These are phyloP conservation scores for Apostichopus californicus DNA, from an alignment of 35 echinoderm and acorn worm species.

Conservation along the genomic window DNA sequence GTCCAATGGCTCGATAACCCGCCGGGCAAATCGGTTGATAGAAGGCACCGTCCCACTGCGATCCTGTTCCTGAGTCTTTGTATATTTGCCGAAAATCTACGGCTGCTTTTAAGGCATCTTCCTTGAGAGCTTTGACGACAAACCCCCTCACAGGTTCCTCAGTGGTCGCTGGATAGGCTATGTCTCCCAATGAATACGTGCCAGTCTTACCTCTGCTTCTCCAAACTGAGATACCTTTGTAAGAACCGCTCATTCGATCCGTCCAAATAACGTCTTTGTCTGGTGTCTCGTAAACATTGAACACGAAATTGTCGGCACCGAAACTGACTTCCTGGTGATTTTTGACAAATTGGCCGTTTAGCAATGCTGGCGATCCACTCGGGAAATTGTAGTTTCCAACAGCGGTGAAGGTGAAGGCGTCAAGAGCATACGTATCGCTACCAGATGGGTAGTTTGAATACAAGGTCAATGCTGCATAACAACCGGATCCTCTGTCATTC, in stretches of 20 bases:
- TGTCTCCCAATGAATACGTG: slow-evolving; percentile 25
- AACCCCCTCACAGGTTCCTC: background rate
- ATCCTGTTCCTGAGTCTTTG: background rate
- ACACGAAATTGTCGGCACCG: background rate
- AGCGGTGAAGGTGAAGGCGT: background rate
- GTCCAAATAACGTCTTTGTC: slow-evolving; percentile 21
- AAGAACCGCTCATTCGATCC: background rate
- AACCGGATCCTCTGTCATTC: background rate
- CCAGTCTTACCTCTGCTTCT: background rate
- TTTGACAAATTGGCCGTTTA: background rate
- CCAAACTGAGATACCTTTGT: background rate
- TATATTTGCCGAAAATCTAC: background rate
- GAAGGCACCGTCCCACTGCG: background rate
- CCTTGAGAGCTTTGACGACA: slow-evolving; percentile 1
- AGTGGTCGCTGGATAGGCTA: background rate
- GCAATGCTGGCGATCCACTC: background rate
- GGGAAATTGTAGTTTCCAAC: background rate
- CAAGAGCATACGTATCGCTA: too few species aligned
- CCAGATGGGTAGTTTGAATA: background rate
- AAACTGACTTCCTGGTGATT: background rate
- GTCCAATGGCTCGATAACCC: slow-evolving; percentile 12
- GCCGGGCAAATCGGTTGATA: slow-evolving; percentile 1
- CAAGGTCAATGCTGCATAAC: background rate
- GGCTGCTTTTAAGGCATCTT: background rate
- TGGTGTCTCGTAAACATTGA: background rate